Base-by-base conservation (phyloP, 2,797 vertebrate genomes). In the Momotus momota region DNA sequence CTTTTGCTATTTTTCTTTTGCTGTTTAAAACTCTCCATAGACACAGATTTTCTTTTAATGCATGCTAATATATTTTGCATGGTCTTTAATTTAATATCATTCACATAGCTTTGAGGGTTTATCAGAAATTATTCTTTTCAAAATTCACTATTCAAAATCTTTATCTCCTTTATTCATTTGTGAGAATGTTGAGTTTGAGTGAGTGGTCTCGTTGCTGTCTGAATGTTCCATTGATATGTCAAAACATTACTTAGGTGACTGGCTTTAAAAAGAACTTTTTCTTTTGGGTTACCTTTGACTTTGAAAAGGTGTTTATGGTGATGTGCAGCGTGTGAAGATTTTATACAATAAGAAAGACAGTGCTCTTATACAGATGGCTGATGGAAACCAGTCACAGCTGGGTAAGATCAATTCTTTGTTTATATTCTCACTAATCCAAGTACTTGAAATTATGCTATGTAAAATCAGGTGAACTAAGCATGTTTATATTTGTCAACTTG, bases 271-370 rank as follows among this genome's bases (percentile, higher is more conserved):
- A 98, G 97, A 98, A 96, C 97, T 95, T 94, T 94, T 95, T 97
- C 96, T 98, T 98, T 97, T 98, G 98, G 94, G 98, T 98, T 98
- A 97, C 98, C 97, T 98, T 97, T 98, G 97, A 95, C 97, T 98
- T 94, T 97, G 94, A 98, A 97, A 99, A 99, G 99, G 99, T 96
- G 99, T 99, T 96, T 99, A 99, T 92, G 99, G 99, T 79, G 99
- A 99, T 98, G 99, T 99, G 98, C 99, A 99, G 97, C 99, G 99
- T 87, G 99, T 99, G 98, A 99, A 99, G 98, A 99, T 99, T 97
- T 98, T 99, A 69, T 99, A 99, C 98, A 99, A 99, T 98, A 99
- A 99, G 98, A 99, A 99, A 98, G 99, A 99, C 98, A 99, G 99
- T 97, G 99, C 99, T 92, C 98, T 99, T 91, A 99, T 99, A 98